Evolutionary conservation across 2,888 invertebrate genomes (phyloP), one percentile per base, ranked within the genome.

Genomic region (Melieria omissa): DNA sequence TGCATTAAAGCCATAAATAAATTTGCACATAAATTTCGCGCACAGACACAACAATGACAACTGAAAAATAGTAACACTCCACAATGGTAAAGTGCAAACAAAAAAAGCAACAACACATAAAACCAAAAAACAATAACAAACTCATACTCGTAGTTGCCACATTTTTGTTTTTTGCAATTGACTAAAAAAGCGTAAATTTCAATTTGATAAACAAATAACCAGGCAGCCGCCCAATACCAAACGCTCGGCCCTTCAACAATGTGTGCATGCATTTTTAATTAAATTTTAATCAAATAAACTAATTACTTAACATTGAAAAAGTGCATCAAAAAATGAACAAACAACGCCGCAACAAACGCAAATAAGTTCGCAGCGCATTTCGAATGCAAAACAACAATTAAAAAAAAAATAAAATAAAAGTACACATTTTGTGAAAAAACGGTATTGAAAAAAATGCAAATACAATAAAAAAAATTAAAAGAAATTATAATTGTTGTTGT

Each of bases 1-100:
- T 82, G 83, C 77, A 78, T 84, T 83, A 80, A 78, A 78, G 79
- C 74, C 72, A 80, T 80, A 71, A 60, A 65, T 69, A 71, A 69
- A 73, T 71, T 52, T 61, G 67, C 49, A 9, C 60, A 60, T 60
- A 60, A 67, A 67, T 60, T 29, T 29, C 29, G 9, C 49, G 12
- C 49, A 2, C 49, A 12, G 10, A 49, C 12, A 49, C 12, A 9
- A 49, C 29, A 29, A 29, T 29, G 49, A 49, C 49, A 10, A 10
- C 49, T 12, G 12, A 49, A 10, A 49, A 49, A 49, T 49, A 49
- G 12, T 49, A 9, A 10, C 10, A 49, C 8, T 49, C 49, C 8
- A 49, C 8, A 49, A 49, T 49, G 12, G 9, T 49, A 10, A 49
- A 49, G 1, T 49, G 3, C 49, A 49, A 49, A 10, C 49, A 49